These are phyloP conservation scores for Cinara cedri DNA, from an alignment of 2,888 invertebrate genomes.

Conservation along the genomic window DNA sequence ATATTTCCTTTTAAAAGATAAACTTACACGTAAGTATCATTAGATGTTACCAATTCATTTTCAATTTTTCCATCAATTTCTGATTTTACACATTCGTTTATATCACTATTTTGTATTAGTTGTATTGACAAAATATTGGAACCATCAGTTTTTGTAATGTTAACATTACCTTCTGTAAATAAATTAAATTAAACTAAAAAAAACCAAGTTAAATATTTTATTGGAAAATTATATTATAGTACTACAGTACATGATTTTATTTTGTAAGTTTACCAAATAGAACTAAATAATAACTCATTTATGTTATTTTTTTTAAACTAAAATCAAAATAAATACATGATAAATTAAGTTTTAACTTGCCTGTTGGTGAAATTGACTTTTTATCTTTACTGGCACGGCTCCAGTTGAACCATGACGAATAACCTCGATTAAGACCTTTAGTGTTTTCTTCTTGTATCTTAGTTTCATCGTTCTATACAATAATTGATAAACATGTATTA, in stretches of 20 bases:
- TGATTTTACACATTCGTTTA: slow-evolving; percentile 35
- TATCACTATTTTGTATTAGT: slow-evolving; percentile 13
- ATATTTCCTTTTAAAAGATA: background rate
- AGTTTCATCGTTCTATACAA: slow-evolving; percentile 41
- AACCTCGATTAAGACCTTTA: slow-evolving; percentile 61
- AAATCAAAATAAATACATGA: background rate
- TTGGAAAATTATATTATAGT: background rate
- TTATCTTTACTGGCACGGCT: slow-evolving; percentile 61
- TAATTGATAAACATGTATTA: background rate
- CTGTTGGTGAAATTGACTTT: slow-evolving; percentile 30
- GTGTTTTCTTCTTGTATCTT: slow-evolving; percentile 53
- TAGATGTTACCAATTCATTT: slow-evolving; percentile 17
- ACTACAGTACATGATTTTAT: background rate
- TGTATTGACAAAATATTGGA: slow-evolving; percentile 27
- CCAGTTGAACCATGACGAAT: slow-evolving; percentile 69
- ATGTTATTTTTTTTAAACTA: background rate
- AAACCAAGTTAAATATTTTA: background rate
- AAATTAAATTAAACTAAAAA: background rate
- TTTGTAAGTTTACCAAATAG: background rate
- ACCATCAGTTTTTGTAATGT: slow-evolving; percentile 25
- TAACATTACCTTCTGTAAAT: slow-evolving; percentile 28
- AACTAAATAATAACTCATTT: background rate
- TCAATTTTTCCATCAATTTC: slow-evolving; percentile 44
- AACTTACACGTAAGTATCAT: slow-evolving; percentile 34
- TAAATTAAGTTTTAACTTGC: background rate